A percentile compares a stretch with the other conserved stretches of the same genome.
These are phyloP conservation scores for Astropecten irregularis DNA, from an alignment of 53 echinoderm and acorn worm genomes.

Conservation along the genomic window DNA sequence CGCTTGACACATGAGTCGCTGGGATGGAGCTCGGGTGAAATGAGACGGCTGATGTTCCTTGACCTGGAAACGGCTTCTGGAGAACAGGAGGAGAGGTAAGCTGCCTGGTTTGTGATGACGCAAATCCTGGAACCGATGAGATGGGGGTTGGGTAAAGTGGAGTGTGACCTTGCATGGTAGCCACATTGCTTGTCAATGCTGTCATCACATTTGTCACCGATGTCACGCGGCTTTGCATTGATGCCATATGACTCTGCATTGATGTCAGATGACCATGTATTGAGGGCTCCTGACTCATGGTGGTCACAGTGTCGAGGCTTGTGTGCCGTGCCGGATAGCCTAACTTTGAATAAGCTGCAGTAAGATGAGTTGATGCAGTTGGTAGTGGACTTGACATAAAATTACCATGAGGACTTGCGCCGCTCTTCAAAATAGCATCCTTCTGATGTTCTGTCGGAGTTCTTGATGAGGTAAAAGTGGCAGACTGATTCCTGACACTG, in stretches of 20 bases:
- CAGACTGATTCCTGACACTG: neutral
- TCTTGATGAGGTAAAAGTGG: neutral
- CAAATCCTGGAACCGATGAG: neutral
- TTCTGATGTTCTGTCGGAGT: constrained; percentile 19
- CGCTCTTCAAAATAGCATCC: constrained; percentile 5
- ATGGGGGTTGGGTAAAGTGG: constrained; percentile 37
- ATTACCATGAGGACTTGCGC: constrained; percentile 17
- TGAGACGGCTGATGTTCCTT: constrained; percentile 9
- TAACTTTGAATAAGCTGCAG: neutral
- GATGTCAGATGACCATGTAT: constrained; percentile 6
- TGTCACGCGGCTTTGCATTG: constrained; percentile 12
- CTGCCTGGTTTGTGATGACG: neutral
- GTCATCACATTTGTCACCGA: neutral
- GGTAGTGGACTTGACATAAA: constrained; percentile 2
- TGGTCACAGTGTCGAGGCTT: neutral
- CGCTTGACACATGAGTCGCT: constrained; percentile 29
- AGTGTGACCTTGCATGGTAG: neutral
- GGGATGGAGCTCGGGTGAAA: constrained; percentile 5
- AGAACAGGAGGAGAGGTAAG: neutral
- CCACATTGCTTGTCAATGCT: neutral
- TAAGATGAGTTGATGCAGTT: constrained; percentile 7
- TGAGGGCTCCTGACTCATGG: neutral
- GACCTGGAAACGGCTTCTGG: neutral
- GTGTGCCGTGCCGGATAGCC: neutral
- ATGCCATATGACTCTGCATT: constrained; percentile 9